phyloP scores from a whole-genome alignment of 1,140 invertebrate species.

The Drosophila chauvacae region DNA sequence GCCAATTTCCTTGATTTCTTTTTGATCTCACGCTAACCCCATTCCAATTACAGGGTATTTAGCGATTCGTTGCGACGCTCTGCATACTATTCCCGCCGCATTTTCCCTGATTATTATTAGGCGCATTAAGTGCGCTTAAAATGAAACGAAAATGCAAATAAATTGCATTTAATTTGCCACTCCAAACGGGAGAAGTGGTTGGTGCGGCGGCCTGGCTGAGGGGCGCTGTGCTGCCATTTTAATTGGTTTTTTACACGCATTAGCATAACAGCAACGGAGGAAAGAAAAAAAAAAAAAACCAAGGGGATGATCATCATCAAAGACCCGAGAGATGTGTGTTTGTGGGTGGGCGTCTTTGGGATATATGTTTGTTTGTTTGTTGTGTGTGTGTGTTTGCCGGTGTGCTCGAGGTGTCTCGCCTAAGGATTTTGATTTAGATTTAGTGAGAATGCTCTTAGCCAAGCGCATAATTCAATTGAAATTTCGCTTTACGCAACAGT shows the following conservation, averaged over 20 bases:
- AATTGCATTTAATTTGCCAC: slow-evolving; percentile 67
- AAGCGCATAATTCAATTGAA: slow-evolving; percentile 80
- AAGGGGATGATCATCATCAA: slow-evolving; percentile 34
- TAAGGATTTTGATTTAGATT: slow-evolving; percentile 57
- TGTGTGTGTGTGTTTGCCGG: background rate
- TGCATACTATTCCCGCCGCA: slow-evolving; percentile 2
- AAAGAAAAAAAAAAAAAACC: background rate
- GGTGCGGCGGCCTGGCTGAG: slow-evolving; percentile 10
- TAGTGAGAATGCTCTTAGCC: slow-evolving; percentile 78
- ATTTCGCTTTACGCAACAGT: slow-evolving; percentile 63
- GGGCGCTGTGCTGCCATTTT: slow-evolving; percentile 64
- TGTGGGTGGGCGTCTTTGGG: slow-evolving; percentile 29
- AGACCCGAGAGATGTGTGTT: slow-evolving; percentile 15
- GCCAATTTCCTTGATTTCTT: background rate
- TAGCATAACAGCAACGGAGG: slow-evolving; percentile 61
- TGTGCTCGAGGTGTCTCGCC: slow-evolving; percentile 20
- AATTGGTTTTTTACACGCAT: slow-evolving; percentile 77
- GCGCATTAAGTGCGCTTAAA: slow-evolving; percentile 71
- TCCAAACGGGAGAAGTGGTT: slow-evolving; percentile 21
- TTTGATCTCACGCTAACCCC: background rate
- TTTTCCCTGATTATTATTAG: slow-evolving; percentile 63
- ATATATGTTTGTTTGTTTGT: background rate
- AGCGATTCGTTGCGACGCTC: background rate
- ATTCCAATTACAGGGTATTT: slow-evolving; percentile 9
- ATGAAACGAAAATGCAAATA: slow-evolving; percentile 73